Evolutionary conservation across 2,113 vertebrate species (phyloP).

Genomic region (Anseranas semipalmata): DNA sequence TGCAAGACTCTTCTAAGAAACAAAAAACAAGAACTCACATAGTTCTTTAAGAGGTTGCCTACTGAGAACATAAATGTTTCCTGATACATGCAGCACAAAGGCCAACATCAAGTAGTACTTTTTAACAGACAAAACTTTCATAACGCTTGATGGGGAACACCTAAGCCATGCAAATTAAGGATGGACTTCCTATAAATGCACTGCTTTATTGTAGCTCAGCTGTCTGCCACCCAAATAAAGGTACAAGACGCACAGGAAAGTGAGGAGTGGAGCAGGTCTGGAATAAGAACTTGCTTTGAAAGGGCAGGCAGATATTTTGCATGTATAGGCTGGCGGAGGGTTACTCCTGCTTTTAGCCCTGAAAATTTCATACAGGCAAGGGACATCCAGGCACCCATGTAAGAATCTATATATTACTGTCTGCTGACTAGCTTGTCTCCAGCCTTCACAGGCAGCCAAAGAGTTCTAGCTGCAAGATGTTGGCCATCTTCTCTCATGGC

Average conservation of each 20-base stretch:
- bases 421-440: neutral
- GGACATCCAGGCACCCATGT: neutral
- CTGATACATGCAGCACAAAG: neutral
- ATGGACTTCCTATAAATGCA: neutral
- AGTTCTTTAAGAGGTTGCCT: neutral
- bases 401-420: neutral
- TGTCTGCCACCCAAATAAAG: neutral
- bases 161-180: neutral
- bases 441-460: neutral
- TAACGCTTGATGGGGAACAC: neutral
- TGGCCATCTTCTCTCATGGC: neutral
- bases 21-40: neutral
- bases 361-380: neutral
- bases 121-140: neutral
- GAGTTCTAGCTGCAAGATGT: neutral
- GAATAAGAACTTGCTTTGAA: neutral
- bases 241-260: neutral
- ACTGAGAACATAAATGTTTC: neutral
- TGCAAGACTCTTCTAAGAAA: neutral
- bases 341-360: neutral
- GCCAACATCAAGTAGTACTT: neutral
- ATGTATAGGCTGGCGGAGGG: neutral
- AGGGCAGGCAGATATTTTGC: neutral
- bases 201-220: neutral
- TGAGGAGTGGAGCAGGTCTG: neutral